Base-by-base conservation (phyloP, 1,140 invertebrate species). In the Drosophila trapezifrons region DNA sequence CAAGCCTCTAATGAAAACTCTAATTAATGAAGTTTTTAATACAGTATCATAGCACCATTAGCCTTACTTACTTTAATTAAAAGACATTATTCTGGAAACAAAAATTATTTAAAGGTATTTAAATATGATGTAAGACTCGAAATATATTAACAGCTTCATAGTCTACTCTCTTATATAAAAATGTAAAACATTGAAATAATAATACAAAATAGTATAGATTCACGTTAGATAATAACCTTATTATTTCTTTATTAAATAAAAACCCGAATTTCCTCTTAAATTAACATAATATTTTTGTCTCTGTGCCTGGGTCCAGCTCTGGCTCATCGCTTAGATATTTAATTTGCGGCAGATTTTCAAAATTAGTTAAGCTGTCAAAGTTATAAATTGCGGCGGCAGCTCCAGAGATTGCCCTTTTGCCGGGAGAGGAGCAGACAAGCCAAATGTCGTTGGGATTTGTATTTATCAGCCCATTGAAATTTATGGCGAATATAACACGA, bases 361-460 rank as follows among this genome's bases (percentile, higher is more conserved):
- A 69, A 83, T 78, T 83, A 78, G 74, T 81, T 75, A 63, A 77
- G 75, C 86, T 85, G 85, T 90, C 81, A 82, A 65, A 73, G 70
- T 72, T 82, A 85, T 77, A 85, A 79, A 90, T 90, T 79, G 85
- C 73, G 65, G 85, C 80, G 79, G 71, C 87, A 82, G 7, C 71
- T 29, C 29, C 63, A 27, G 25, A n/a, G 56, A 47, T 74, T 86
- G 82, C 74, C 82, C 64, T 85, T 78, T 81, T 78, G 45, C 29
- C 74, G 17, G n/a, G 29, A 18, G 25, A 22, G 27, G 25, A 27
- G 27, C 13, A n/a, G 51, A 22, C 18, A 42, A 59, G 38, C 49
- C 55, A 86, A 87, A 86, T 82, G 83, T 76, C 83, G 82, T 64
- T 60, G 25, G 56, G 43, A 59, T 58, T 60, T 46, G 29, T 70